Percentiles rank a stretch among this genome's conserved stretches.
Evolutionary conservation across 2,113 vertebrate genomes (phyloP).

Genomic region (Entomyzon cyanotis): DNA sequence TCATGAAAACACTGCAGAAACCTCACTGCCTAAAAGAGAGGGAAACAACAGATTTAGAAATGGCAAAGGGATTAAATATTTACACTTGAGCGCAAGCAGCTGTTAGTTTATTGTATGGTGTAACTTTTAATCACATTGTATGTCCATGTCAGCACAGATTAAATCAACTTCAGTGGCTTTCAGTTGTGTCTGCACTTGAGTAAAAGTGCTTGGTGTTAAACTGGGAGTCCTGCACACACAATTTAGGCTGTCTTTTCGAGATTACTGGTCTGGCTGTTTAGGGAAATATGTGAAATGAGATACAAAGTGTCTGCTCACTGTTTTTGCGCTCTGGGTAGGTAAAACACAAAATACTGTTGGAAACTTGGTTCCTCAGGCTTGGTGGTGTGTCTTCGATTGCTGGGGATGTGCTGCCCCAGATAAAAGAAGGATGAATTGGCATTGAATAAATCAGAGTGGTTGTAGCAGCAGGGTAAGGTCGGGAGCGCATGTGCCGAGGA

Average conservation of each 20-base stretch:
- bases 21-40: neutral
- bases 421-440: neutral
- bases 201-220: neutral
- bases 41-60: neutral
- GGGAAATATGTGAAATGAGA: neutral
- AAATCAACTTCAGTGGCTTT: neutral
- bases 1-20: neutral
- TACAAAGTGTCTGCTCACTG: neutral
- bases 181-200: neutral
- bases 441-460: rapidly evolving
- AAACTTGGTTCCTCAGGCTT: neutral
- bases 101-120: neutral
- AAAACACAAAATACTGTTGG: neutral
- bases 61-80: neutral
- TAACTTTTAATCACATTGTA: neutral
- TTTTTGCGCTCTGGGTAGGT: neutral
- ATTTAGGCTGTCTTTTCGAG: neutral
- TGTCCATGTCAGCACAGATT: neutral
- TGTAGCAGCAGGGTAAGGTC: neutral
- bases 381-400: rapidly evolving
- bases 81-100: neutral
- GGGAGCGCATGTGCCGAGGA: rapidly evolving
- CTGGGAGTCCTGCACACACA: neutral
- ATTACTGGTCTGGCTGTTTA: neutral
- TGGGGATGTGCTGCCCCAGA: neutral